phyloP scores from a whole-genome alignment of 2,888 invertebrate species.

The Hypsopygia costalis region DNA sequence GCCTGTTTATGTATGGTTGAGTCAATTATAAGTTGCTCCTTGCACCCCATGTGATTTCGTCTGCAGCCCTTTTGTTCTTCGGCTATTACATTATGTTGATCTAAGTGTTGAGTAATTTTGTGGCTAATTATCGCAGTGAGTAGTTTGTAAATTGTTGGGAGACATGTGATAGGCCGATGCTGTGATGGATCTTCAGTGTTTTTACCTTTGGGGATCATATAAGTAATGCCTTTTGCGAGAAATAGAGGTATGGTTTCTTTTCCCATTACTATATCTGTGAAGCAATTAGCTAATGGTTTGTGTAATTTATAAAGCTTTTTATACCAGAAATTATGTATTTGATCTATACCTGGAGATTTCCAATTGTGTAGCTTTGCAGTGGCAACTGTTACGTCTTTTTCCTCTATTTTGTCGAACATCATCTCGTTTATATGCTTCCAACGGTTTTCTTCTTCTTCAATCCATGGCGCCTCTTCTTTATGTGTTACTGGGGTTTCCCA shows the following conservation, averaged over 20 bases:
- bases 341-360: not conserved
- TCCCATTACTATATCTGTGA: not conserved
- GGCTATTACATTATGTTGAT: not conserved
- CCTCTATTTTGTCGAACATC: not conserved
- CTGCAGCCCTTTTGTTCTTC: no score
- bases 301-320: not conserved
- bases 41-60: no score
- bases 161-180: not conserved
- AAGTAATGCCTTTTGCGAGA: not conserved
- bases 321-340: conserved; percentile 2
- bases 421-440: not conserved
- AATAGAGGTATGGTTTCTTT: not conserved
- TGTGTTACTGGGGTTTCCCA: conserved; percentile 12
- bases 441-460: conserved; percentile 13
- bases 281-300: not conserved
- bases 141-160: not conserved
- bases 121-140: not conserved
- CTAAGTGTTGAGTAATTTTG: not conserved
- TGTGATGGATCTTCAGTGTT: not conserved
- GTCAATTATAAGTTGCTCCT: not conserved
- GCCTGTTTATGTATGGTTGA: not conserved
- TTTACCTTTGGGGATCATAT: not conserved
- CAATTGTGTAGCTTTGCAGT: not conserved
- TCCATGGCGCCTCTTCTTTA: conserved; percentile 16
- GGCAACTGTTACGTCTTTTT: not conserved